These are phyloP conservation scores for Coreius guichenoti DNA, from an alignment of 2,797 vertebrate genomes.

Conservation along the genomic window DNA sequence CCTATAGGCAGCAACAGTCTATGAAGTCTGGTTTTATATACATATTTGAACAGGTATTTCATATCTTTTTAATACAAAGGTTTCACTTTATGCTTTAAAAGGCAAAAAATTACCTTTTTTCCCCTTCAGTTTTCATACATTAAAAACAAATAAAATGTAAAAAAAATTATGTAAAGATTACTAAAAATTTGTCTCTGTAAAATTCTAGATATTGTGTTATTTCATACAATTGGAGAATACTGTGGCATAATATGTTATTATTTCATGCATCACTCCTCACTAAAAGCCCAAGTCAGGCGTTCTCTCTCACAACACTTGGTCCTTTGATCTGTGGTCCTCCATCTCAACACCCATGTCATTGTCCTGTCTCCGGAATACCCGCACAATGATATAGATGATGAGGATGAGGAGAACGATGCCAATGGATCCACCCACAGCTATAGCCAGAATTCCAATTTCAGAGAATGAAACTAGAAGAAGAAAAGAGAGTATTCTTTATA, in stretches of 20 bases:
- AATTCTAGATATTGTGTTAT: neutral
- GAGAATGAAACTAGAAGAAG: constrained; percentile 70
- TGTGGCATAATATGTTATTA: neutral
- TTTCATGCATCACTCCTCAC: neutral
- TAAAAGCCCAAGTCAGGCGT: neutral
- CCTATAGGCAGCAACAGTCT: neutral
- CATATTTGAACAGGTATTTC: neutral
- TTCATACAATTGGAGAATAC: neutral
- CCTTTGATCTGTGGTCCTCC: constrained; percentile 50
- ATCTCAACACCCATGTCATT: constrained; percentile 46
- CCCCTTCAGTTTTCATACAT: neutral
- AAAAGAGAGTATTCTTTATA: neutral
- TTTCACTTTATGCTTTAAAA: neutral
- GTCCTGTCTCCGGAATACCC: constrained; percentile 67
- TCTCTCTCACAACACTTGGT: constrained; percentile 70
- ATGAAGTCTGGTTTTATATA: neutral
- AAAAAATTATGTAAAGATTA: neutral
- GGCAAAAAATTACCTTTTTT: neutral
- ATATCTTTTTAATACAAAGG: neutral
- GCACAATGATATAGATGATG: constrained; percentile 70
- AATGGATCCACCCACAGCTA: constrained; percentile 83
- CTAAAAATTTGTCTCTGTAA: neutral
- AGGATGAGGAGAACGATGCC: constrained; percentile 82
- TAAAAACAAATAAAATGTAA: neutral
- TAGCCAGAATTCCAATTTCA: constrained; percentile 84